A percentile compares a stretch with the other conserved stretches of the same genome.
Conservation (phyloP, 2,888 invertebrate genomes). For the Microctonus brassicae region DNA sequence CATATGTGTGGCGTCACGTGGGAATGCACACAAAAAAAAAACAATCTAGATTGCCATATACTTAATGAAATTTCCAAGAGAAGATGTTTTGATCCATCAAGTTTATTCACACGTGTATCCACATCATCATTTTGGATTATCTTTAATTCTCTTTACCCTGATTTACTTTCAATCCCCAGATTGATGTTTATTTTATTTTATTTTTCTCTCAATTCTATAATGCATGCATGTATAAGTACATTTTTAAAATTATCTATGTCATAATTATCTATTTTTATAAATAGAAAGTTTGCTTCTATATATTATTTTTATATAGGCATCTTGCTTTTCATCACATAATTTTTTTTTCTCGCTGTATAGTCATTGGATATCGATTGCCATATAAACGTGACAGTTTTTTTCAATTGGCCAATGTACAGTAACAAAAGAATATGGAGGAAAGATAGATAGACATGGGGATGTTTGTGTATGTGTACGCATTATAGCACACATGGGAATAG, state of each 20-base stretch:
- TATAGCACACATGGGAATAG: slow-evolving; percentile 1
- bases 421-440: not conserved
- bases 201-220: not conserved
- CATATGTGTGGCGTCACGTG: not conserved
- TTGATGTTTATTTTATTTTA: not conserved
- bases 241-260: too few species aligned
- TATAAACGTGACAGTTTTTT: slow-evolving; percentile 38
- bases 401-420: slow-evolving; percentile 12
- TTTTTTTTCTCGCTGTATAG: not conserved
- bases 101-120: not conserved
- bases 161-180: not conserved
- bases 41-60: too few species aligned
- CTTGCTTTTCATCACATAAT: slow-evolving; percentile 1
- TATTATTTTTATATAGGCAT: not conserved
- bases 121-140: slow-evolving; percentile 5
- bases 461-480: not conserved
- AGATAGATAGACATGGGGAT: not conserved
- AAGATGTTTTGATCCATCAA: not conserved
- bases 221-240: too few species aligned
- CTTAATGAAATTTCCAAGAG: not conserved
- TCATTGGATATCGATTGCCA: slow-evolving; percentile 32
- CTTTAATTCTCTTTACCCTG: not conserved
- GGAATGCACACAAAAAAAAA: too few species aligned
- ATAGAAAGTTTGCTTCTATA: not conserved
- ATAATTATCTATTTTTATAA: too few species aligned